Base-by-base conservation (phyloP, 2,888 invertebrate genomes). In the Galerucella nymphaeae region DNA sequence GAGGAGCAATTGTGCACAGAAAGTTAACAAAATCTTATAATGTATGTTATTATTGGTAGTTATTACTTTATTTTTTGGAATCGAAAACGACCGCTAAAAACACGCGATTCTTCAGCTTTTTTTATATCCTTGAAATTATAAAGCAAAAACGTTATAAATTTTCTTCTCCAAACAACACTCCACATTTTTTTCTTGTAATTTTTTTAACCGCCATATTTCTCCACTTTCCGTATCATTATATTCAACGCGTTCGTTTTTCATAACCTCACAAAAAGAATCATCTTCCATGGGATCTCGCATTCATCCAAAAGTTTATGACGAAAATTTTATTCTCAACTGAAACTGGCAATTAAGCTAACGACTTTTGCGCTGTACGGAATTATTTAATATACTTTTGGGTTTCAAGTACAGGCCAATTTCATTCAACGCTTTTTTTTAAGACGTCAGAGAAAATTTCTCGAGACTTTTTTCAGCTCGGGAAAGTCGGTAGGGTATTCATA, bases 301-400 rank as follows among this genome's bases (percentile, higher is more conserved):
- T 55, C 55, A 55, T 58, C 58, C 13, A n/a, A n/a, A 58, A 58
- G 30, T 58, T 58, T 58, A 23, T 13, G 61, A 71, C 58, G 20
- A 62, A 67, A 50, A 67, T 68, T 66, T 62, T 55, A 62, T 66
- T 61, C 62, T 67, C 66, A 71, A 55, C 57, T 41, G 38, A 53
- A 67, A 67, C 63, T 45, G 62, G 57, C 71, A 71, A 71, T 71
- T 71, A 71, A 55, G 67, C 67, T 63, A 67, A 71, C 57, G 63
- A 71, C 57, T 71, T 71, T 67, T 63, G 48, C 57, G 42, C 23
- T 71, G 61, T 66, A 66, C 20, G 42, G 58, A 68, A 72, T 53
- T 67, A 68, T 68, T 63, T 58, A 62, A 57, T 72, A 38, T 42
- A 45, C 62, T 62, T 58, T 67, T 23, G 68, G 63, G 57, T 67